These are phyloP conservation scores for Adela reaumurella DNA, from an alignment of 2,888 invertebrate genomes.

Conservation along the genomic window DNA sequence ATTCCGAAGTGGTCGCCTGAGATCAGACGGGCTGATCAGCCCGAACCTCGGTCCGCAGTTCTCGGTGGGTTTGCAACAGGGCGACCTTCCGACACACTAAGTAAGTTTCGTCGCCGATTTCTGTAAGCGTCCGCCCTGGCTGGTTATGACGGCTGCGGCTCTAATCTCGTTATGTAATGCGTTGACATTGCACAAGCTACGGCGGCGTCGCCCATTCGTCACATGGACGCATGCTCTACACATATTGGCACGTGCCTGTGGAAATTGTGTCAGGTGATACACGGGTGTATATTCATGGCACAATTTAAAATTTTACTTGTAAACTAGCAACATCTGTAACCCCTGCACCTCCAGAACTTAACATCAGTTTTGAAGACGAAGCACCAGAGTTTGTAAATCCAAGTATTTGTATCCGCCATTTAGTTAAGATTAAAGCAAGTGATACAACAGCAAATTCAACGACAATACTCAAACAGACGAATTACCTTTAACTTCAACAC, in stretches of 20 bases:
- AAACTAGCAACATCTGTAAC: too few relatives aligned
- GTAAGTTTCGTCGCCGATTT: not conserved
- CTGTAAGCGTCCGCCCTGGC: not conserved
- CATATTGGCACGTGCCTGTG: not conserved
- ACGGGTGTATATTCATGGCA: too few relatives aligned
- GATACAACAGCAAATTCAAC: too few relatives aligned
- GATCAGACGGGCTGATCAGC: too few relatives aligned
- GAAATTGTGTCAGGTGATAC: not conserved
- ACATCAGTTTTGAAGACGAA: too few relatives aligned
- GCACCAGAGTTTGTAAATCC: too few relatives aligned
- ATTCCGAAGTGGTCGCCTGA: not conserved
- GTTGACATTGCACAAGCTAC: not conserved
- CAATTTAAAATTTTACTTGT: too few relatives aligned
- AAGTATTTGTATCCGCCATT: too few relatives aligned
- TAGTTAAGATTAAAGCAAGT: too few relatives aligned
- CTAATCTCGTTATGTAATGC: not conserved
- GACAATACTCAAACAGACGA: too few relatives aligned
- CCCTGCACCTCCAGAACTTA: too few relatives aligned
- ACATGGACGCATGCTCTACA: not conserved
- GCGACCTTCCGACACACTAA: not conserved
- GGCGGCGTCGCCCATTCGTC: not conserved
- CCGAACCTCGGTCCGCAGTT: not conserved
- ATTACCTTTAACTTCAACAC: too few relatives aligned
- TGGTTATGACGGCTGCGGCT: not conserved
- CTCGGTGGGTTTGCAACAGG: not conserved